Evolutionary conservation across 2,113 vertebrate genomes (phyloP).

Genomic region (Oreochromis tanganicae): DNA sequence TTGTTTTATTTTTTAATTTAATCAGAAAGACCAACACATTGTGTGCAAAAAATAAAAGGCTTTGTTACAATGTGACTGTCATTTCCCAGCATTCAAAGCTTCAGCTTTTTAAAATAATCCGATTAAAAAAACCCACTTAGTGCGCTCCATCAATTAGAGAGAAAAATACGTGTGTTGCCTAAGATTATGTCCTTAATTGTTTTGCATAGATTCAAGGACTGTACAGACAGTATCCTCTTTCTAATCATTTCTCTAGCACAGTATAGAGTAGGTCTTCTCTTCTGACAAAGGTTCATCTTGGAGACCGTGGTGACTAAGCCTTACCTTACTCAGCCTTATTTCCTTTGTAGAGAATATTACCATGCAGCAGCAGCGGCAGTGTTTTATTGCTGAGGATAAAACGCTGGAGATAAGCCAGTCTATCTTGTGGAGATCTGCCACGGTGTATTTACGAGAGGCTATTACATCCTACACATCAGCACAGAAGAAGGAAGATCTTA

Average conservation of each 20-base stretch:
- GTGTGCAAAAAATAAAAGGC: neutral
- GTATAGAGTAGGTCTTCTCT: neutral
- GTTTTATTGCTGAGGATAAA: constrained; percentile 46
- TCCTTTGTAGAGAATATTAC: neutral
- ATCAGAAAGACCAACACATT: neutral
- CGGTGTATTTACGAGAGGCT: constrained; percentile 12
- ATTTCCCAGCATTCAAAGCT: neutral
- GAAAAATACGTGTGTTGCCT: neutral
- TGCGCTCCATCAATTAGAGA: neutral
- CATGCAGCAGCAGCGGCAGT: neutral
- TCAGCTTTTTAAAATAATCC: neutral
- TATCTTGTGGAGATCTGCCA: constrained; percentile 31
- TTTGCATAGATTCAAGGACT: neutral
- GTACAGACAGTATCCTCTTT: neutral
- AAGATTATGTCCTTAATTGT: neutral
- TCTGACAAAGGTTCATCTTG: neutral
- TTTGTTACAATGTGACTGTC: neutral
- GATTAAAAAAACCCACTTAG: neutral
- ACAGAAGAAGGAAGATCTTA: neutral
- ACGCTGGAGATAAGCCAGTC: constrained; percentile 15
- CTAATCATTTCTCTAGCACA: neutral
- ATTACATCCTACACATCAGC: neutral
- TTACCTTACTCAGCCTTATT: neutral
- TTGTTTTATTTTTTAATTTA: neutral
- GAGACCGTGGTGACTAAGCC: neutral